Percentiles rank a stretch among this genome's conserved stretches.
phyloP scores from a whole-genome alignment of 1,140 invertebrate genomes.

The Leptestheria dahalacensis region DNA sequence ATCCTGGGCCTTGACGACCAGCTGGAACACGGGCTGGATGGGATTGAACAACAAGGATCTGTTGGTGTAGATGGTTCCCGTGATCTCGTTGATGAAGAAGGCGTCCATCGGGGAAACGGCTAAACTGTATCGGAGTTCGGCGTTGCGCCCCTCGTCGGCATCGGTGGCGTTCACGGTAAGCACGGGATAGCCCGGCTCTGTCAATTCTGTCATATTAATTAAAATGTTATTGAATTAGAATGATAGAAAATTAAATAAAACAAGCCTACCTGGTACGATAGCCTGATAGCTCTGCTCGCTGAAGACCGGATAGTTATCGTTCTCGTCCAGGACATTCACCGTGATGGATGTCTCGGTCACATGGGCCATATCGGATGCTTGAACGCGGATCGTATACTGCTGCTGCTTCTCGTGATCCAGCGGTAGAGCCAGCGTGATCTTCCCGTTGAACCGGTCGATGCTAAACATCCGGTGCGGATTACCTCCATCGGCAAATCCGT shows the following conservation, averaged over 20 bases:
- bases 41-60: conserved; percentile 41
- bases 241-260: neutral
- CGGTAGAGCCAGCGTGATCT: conserved; percentile 54
- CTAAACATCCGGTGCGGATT: conserved; percentile 50
- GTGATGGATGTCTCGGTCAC: conserved; percentile 60
- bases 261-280: conserved; percentile 47
- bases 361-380: conserved; percentile 72
- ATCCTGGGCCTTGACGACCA: conserved; percentile 63
- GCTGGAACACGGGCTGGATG: conserved; percentile 45
- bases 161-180: conserved; percentile 70
- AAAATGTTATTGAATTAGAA: neutral
- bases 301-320: conserved; percentile 81
- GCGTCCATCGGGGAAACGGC: conserved; percentile 39
- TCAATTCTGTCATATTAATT: conserved; percentile 33
- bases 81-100: conserved; percentile 57
- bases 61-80: conserved; percentile 65
- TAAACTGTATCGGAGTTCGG: conserved; percentile 54
- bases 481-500: conserved; percentile 45
- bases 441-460: conserved; percentile 78
- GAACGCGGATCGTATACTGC: conserved; percentile 53
- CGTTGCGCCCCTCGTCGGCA: conserved; percentile 58
- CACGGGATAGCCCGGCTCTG: conserved; percentile 41
- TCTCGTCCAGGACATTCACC: conserved; percentile 71
- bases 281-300: conserved; percentile 60
- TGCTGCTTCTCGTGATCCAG: conserved; percentile 59